phyloP scores from a whole-genome alignment of 2,113 vertebrate species.

The Tiliqua scincoides region DNA sequence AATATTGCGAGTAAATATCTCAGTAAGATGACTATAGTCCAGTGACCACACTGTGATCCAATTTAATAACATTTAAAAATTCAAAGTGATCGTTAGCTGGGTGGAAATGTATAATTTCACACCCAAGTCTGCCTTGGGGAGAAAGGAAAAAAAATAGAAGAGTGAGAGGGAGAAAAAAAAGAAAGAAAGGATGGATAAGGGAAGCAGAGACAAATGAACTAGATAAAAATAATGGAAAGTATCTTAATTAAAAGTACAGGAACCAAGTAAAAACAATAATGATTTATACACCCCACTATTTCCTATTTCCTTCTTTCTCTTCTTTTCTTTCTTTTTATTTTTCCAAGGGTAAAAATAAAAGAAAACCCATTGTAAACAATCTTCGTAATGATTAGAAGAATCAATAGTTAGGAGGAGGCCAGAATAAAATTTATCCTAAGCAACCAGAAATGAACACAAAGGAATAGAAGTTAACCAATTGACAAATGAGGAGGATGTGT shows the following conservation, averaged over 20 bases:
- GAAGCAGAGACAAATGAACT: conserved; percentile 70
- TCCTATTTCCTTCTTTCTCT: conserved; percentile 30
- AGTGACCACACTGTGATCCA: conserved; percentile 73
- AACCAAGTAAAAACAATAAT: conserved; percentile 64
- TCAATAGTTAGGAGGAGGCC: conserved; percentile 61
- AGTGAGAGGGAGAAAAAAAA: conserved; percentile 31
- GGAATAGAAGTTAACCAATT: conserved; percentile 54
- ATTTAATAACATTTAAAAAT: conserved; percentile 79
- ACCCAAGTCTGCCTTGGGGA: conserved; percentile 66
- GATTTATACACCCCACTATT: conserved; percentile 51
- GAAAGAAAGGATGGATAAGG: conserved; percentile 26
- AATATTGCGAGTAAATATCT: conserved; percentile 76
- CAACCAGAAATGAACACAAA: conserved; percentile 47
- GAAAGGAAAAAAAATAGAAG: conserved; percentile 32
- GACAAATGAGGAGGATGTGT: conserved; percentile 55
- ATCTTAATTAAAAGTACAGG: conserved; percentile 72
- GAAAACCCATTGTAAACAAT: conserved; percentile 44
- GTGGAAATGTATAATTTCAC: conserved; percentile 76
- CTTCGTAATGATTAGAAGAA: conserved; percentile 56
- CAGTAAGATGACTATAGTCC: conserved; percentile 71
- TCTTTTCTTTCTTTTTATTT: too few relatives aligned
- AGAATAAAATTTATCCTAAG: conserved; percentile 34
- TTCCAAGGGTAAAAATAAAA: conserved; percentile 47
- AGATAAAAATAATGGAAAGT: conserved; percentile 76
- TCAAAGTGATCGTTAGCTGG: conserved; percentile 67